These are phyloP conservation scores for Hydropotes inermis DNA, from an alignment of 2,113 vertebrate genomes.

Conservation along the genomic window DNA sequence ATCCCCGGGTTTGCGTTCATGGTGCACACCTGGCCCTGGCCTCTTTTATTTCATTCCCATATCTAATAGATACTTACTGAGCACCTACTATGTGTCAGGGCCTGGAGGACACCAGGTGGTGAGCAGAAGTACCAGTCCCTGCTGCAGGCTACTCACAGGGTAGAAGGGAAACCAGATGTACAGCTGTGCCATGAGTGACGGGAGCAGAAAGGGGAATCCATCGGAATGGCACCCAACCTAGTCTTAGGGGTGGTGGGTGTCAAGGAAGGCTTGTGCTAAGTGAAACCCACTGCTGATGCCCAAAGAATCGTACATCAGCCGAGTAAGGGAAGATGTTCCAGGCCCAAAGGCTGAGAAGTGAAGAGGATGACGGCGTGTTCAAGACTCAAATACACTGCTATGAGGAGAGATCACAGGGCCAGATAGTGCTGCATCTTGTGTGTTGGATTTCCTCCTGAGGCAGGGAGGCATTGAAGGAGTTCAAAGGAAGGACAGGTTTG, in stretches of 20 bases:
- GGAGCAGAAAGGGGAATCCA: neutral
- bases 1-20: neutral
- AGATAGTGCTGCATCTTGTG: rapidly evolving
- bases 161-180: rapidly evolving
- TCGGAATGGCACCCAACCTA: neutral
- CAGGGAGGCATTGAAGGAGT: neutral
- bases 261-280: neutral
- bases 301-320: neutral
- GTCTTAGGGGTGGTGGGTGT: neutral
- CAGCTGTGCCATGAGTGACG: neutral
- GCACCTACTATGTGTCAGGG: neutral
- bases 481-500: neutral
- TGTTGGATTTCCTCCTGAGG: neutral
- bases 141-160: neutral
- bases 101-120: neutral
- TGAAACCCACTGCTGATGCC: neutral
- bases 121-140: neutral
- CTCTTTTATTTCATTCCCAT: neutral
- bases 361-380: neutral
- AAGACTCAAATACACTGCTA: neutral
- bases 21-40: neutral
- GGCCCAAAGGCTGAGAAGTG: neutral
- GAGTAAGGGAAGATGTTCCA: neutral
- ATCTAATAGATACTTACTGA: neutral
- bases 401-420: neutral